Evolutionary conservation across 2,113 vertebrate species (phyloP).

Genomic region (Chamaetylas fuelleborni): DNA sequence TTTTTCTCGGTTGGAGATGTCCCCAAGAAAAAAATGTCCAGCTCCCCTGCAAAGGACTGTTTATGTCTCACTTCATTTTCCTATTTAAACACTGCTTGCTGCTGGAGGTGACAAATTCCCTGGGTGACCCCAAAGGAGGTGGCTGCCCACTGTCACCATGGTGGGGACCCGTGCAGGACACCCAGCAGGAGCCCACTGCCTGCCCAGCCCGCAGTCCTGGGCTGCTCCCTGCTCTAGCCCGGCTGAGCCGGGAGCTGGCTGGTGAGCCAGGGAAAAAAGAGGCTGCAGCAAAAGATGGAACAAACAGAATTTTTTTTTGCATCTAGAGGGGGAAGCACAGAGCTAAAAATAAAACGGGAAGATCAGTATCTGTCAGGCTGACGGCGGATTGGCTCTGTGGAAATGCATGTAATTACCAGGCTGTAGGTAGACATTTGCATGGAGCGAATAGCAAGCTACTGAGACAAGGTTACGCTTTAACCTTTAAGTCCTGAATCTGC

Average conservation of each 20-base stretch:
- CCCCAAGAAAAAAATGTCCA: not conserved
- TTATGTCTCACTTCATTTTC: not conserved
- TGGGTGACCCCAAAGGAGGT: not conserved
- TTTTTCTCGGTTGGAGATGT: not conserved
- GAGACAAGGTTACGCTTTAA: slow-evolving; percentile 81
- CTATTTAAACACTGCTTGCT: not conserved
- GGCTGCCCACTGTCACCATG: not conserved
- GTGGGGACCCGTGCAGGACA: not conserved
- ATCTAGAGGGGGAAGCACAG: slow-evolving; percentile 88
- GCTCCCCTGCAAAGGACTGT: not conserved
- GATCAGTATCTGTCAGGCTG: slow-evolving; percentile 86
- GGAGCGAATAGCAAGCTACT: slow-evolving; percentile 74
- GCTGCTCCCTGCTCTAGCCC: slow-evolving; percentile 14
- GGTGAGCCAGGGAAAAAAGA: slow-evolving; percentile 61
- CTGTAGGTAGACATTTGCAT: slow-evolving; percentile 88
- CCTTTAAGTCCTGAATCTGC: slow-evolving; percentile 77
- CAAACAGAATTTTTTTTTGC: slow-evolving; percentile 85
- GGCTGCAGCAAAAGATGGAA: slow-evolving; percentile 74
- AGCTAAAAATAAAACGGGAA: slow-evolving; percentile 86
- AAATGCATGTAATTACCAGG: slow-evolving; percentile 95
- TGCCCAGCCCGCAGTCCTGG: not conserved
- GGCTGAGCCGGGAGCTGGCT: slow-evolving; percentile 50
- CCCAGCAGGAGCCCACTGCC: not conserved
- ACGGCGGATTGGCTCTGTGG: slow-evolving; percentile 84
- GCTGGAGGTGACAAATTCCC: not conserved